Base-by-base conservation (phyloP, 2,113 vertebrate species). In the Ciconia maguari region DNA sequence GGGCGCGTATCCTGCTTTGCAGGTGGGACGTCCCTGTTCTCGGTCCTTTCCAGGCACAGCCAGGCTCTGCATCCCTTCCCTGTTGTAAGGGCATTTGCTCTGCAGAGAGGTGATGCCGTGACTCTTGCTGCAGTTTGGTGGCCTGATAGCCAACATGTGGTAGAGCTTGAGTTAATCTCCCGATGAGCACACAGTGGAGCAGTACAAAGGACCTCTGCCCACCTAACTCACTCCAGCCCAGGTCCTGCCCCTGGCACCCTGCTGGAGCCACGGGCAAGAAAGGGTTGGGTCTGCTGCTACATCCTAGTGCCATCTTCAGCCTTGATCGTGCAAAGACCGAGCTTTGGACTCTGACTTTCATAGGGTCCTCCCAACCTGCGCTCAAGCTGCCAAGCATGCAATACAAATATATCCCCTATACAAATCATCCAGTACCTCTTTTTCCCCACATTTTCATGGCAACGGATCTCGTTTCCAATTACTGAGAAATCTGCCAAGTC, bases 401-500 rank as follows among this genome's bases (percentile, higher is more conserved):
- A 13, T 41, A 70, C n/a, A 84, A 75, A 71, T 10, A 27, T 3
- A 68, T 21, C 18, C 60, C 46, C 29, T 11, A 42, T 8, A 26
- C 42, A 44, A 75, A 81, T 15, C 26, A 84, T 7, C 44, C 49
- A 11, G 6, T 25, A 32, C 54, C 44, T 34, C 58, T 71, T 80
- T 51, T 9, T 4, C 7, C 16, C 10, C 11, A 20, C 26, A 34
- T 91, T 81, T 95, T 92, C 86, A 82, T 5, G 52, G 80, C 65
- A 91, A 26, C 24, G 29, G 60, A 54, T 89, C 72, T 87, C 0
- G 0, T 89, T 89, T 75, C 74, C 61, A 93, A 2, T 51, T 55
- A 54, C 60, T 34, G 51, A 95, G 83, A 83, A 84, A 87, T 36
- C 60, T 87, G 81, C 87, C 93, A 87, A 82, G 69, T 10, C 65